Evolutionary conservation across 2,888 invertebrate genomes (phyloP).

Genomic region (Invenusta paracnida): DNA sequence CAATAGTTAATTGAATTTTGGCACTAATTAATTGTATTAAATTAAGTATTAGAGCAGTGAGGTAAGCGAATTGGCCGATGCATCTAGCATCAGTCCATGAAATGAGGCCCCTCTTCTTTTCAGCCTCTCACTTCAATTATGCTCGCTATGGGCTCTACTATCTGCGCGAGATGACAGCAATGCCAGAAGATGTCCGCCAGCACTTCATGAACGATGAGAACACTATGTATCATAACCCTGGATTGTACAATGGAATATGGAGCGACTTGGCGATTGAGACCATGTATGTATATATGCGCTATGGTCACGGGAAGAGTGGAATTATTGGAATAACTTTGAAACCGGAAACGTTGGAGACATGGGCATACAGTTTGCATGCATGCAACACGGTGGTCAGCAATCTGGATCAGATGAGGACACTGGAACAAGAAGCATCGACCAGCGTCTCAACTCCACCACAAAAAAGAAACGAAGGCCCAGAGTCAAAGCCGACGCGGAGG

Average conservation of each 20-base stretch:
- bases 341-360: conserved; percentile 37
- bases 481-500: conserved; percentile 21
- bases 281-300: conserved; percentile 30
- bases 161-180: conserved; percentile 15
- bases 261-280: conserved; percentile 33
- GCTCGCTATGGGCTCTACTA: conserved; percentile 22
- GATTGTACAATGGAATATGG: conserved; percentile 35
- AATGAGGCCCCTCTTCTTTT: conserved; percentile 27
- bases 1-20: no score
- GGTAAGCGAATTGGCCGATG: conserved; percentile 32
- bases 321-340: conserved; percentile 46
- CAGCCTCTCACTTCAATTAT: conserved; percentile 15
- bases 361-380: conserved; percentile 42
- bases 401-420: conserved; percentile 16
- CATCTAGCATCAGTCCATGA: background rate
- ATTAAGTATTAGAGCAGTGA: conserved; percentile 37
- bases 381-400: conserved; percentile 4
- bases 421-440: background rate
- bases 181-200: conserved; percentile 8
- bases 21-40: conserved; percentile 39
- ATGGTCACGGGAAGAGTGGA: conserved; percentile 28
- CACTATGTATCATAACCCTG: conserved; percentile 34
- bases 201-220: conserved; percentile 35
- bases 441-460: background rate
- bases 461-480: conserved; percentile 7